Conservation (phyloP, 2,113 vertebrate species). For the Polypterus senegalus region DNA sequence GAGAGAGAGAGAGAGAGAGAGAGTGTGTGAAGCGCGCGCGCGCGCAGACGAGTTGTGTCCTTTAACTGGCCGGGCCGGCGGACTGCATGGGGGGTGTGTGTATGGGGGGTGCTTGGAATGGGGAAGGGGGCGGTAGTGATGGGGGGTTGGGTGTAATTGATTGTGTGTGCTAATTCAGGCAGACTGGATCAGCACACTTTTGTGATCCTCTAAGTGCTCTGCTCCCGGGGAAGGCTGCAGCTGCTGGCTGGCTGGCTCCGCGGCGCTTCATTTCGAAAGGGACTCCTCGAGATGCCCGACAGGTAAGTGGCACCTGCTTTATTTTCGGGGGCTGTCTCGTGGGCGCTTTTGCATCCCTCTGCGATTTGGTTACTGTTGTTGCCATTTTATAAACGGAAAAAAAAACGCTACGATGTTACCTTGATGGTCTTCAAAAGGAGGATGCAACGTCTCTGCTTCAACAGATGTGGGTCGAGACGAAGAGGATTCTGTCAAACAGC, state of each 20-base stretch:
- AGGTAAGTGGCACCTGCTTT: constrained; percentile 43
- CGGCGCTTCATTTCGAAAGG: constrained; percentile 7
- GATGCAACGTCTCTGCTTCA: too few species aligned
- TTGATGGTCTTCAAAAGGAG: too few species aligned
- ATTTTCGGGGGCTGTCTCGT: background rate
- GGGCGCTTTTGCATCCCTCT: too few species aligned
- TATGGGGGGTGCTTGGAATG: too few species aligned
- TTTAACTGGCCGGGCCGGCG: too few species aligned
- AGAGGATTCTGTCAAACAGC: too few species aligned
- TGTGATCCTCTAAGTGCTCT: constrained; percentile 23
- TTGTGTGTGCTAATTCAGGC: background rate
- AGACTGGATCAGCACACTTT: constrained; percentile 21
- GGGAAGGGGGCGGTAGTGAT: constrained; percentile 26
- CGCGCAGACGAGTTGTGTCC: too few species aligned
- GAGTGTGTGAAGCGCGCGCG: background rate
- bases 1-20: constrained; percentile 25
- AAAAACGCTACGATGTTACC: too few species aligned
- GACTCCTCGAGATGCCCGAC: constrained; percentile 52
- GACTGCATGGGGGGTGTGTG: too few species aligned
- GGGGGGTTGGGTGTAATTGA: constrained; percentile 33
- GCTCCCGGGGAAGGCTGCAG: constrained; percentile 20
- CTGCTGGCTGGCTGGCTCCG: constrained; percentile 12
- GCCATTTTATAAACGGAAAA: too few species aligned
- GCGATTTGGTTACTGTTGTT: too few species aligned
- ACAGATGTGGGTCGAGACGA: too few species aligned